phyloP scores from a whole-genome alignment of 2,888 invertebrate species.

The Rambutsinella grinnellia region DNA sequence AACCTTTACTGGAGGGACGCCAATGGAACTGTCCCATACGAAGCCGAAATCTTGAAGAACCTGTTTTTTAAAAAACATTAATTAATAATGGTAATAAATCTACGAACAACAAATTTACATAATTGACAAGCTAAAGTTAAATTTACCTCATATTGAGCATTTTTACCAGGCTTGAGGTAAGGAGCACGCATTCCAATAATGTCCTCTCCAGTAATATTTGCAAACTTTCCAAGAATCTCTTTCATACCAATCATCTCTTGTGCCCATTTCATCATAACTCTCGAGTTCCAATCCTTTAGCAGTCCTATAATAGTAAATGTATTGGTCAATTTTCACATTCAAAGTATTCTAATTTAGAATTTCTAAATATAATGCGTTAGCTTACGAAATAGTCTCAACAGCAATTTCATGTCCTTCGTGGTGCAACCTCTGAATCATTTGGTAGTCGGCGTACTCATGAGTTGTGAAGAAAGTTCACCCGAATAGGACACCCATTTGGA shows the following conservation, averaged over 20 bases:
- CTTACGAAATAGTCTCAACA: slow-evolving; percentile 81
- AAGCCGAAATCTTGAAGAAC: slow-evolving; percentile 93
- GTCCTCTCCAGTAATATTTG: slow-evolving; percentile 85
- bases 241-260: slow-evolving; percentile 96
- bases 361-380: slow-evolving; percentile 59
- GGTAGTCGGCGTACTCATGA: slow-evolving; percentile 92
- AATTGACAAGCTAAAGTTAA: neutral
- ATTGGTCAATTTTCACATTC: slow-evolving; percentile 1
- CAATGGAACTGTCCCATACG: slow-evolving; percentile 93
- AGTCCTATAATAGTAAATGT: slow-evolving; percentile 70
- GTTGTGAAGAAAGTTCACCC: slow-evolving; percentile 94
- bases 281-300: slow-evolving; percentile 90
- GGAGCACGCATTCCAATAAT: slow-evolving; percentile 91
- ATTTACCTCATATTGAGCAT: slow-evolving; percentile 88
- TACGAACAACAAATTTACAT: no score
- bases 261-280: slow-evolving; percentile 92
- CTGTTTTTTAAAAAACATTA: no score
- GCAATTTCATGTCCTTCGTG: slow-evolving; percentile 90
- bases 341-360: slow-evolving; percentile 1
- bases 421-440: slow-evolving; percentile 89
- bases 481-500: slow-evolving; percentile 89
- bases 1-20: slow-evolving; percentile 82
- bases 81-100: no score
- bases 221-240: slow-evolving; percentile 84
- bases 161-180: slow-evolving; percentile 91